A percentile compares a stretch with the other conserved stretches of the same genome.
phyloP scores from a whole-genome alignment of 2,113 vertebrate genomes.

The Dasyornis broadbenti region DNA sequence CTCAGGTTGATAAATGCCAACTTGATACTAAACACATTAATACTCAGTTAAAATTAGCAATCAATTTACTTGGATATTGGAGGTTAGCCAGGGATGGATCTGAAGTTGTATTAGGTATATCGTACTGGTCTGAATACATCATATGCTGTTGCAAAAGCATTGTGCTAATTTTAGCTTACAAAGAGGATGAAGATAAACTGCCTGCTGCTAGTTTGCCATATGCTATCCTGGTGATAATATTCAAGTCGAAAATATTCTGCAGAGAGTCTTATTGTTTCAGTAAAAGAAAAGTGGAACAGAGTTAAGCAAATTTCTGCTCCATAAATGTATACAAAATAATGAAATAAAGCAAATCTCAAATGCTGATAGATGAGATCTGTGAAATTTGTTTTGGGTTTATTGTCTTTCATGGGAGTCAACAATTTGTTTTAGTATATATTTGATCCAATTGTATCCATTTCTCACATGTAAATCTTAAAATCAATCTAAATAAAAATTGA shows the following conservation, averaged over 20 bases:
- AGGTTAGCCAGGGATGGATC: slow-evolving; percentile 51
- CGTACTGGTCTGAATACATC: slow-evolving; percentile 76
- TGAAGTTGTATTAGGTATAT: slow-evolving; percentile 72
- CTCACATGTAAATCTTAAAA: slow-evolving; percentile 83
- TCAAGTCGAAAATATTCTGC: slow-evolving; percentile 84
- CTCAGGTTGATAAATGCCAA: slow-evolving; percentile 24
- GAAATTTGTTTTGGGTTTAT: slow-evolving; percentile 77
- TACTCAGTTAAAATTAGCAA: slow-evolving; percentile 46
- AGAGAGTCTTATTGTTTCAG: slow-evolving; percentile 74
- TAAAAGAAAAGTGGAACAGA: slow-evolving; percentile 53
- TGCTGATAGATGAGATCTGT: slow-evolving; percentile 74
- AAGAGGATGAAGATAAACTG: slow-evolving; percentile 99
- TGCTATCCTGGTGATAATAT: slow-evolving; percentile 89
- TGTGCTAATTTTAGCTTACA: slow-evolving; percentile 98
- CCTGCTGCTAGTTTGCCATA: slow-evolving; percentile 92
- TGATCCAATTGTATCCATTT: slow-evolving; percentile 83
- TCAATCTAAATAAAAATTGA: slow-evolving; percentile 83
- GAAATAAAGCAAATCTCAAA: slow-evolving; percentile 73
- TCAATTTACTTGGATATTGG: slow-evolving; percentile 59
- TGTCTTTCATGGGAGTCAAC: slow-evolving; percentile 77
- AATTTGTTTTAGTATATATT: slow-evolving; percentile 79
- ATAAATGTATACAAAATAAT: slow-evolving; percentile 73
- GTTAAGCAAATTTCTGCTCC: slow-evolving; percentile 70
- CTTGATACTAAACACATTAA: not conserved
- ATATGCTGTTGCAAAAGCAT: slow-evolving; percentile 80